A percentile compares a stretch with the other conserved stretches of the same genome.
Evolutionary conservation across 2,797 vertebrate species (phyloP).

Genomic region (Urosaurus nigricauda): DNA sequence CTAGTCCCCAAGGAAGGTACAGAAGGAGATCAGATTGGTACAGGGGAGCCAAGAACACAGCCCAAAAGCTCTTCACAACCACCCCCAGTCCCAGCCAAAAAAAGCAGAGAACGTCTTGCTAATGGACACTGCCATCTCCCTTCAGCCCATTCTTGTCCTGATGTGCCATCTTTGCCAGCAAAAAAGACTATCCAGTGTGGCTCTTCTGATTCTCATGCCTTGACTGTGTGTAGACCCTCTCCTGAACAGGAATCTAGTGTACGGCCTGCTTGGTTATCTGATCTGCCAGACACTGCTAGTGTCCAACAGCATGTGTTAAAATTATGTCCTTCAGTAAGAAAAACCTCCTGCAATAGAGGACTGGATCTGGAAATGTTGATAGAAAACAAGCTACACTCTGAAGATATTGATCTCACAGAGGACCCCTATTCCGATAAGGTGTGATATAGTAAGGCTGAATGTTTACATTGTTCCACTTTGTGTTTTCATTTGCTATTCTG

Average conservation of each 20-base stretch:
- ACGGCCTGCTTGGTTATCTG: conserved; percentile 88
- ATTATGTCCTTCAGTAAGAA: conserved; percentile 84
- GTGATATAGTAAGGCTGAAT: conserved; percentile 29
- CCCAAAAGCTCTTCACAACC: conserved; percentile 91
- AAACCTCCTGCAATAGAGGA: conserved; percentile 85
- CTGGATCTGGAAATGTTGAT: conserved; percentile 88
- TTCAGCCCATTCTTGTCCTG: conserved; percentile 75
- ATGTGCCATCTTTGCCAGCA: conserved; percentile 76
- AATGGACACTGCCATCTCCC: conserved; percentile 88
- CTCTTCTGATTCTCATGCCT: conserved; percentile 69
- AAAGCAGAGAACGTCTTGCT: conserved; percentile 90
- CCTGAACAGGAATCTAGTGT: conserved; percentile 78
- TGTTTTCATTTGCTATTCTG: not conserved
- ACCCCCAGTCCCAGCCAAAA: conserved; percentile 96
- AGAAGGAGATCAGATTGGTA: conserved; percentile 66
- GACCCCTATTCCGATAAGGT: conserved; percentile 99
- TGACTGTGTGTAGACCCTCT: conserved; percentile 62
- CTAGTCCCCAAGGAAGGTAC: conserved; percentile 71
- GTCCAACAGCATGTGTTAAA: conserved; percentile 86
- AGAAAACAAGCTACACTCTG: conserved; percentile 88
- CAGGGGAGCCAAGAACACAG: conserved; percentile 81
- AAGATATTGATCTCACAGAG: conserved; percentile 95
- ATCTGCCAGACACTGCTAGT: conserved; percentile 76
- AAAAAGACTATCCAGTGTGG: conserved; percentile 69
- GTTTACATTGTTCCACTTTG: not conserved